A percentile compares a stretch with the other conserved stretches of the same genome.
These are phyloP conservation scores for Chamaetylas fuelleborni DNA, from an alignment of 2,113 vertebrate genomes.

Conservation along the genomic window DNA sequence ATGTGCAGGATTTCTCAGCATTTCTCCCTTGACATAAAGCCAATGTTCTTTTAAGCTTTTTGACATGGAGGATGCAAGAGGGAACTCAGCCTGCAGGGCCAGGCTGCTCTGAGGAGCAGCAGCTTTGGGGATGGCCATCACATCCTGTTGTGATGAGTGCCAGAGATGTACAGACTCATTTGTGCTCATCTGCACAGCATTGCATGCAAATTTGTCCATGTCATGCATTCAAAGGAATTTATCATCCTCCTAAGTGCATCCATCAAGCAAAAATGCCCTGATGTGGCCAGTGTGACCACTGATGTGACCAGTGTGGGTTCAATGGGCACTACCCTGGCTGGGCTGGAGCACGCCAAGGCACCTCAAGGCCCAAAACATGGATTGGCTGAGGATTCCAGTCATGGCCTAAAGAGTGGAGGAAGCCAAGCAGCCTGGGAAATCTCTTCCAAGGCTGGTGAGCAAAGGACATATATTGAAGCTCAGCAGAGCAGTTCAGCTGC, in stretches of 20 bases:
- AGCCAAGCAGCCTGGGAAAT: not conserved
- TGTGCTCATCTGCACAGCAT: not conserved
- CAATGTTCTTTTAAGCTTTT: not conserved
- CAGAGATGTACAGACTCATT: not conserved
- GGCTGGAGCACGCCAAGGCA: not conserved
- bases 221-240: not conserved
- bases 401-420: not conserved
- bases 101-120: not conserved
- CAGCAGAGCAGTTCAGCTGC: not conserved
- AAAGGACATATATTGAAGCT: not conserved
- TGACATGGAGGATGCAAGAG: not conserved
- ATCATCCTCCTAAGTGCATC: not conserved
- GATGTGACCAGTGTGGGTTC: not conserved
- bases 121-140: not conserved
- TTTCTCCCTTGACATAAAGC: not conserved
- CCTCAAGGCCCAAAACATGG: no score
- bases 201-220: not conserved
- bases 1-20: not conserved
- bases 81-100: not conserved
- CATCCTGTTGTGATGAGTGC: not conserved
- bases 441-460: not conserved
- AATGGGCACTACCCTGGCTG: not conserved
- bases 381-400: not conserved
- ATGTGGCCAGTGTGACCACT: not conserved
- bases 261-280: not conserved